Evolutionary conservation across 2,888 invertebrate species (phyloP).

Genomic region (Nomada goodeniana): DNA sequence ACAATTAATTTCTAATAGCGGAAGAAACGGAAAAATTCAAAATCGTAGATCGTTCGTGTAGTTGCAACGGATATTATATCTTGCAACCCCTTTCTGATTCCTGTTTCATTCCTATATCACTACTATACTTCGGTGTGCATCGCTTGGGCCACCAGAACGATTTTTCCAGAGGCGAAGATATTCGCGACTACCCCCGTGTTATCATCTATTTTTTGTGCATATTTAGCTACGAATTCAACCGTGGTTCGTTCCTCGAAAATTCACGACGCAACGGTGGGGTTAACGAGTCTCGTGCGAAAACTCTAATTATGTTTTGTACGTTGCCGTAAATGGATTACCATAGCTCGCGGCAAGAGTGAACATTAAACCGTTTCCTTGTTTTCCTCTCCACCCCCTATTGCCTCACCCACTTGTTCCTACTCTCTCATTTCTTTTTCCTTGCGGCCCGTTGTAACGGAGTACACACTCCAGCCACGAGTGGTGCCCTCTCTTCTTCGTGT

Average conservation of each 20-base stretch:
- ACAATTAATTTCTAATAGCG: no score
- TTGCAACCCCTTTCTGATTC: no score
- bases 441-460: constrained; percentile 60
- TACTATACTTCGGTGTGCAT: not conserved
- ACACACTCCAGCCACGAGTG: constrained; percentile 53
- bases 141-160: not conserved
- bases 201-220: not conserved
- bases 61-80: no score
- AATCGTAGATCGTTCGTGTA: no score
- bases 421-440: constrained; percentile 12
- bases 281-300: constrained; percentile 48
- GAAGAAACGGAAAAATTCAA: no score
- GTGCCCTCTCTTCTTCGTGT: constrained; percentile 46
- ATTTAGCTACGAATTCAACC: not conserved
- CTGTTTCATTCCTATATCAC: not conserved
- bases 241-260: constrained; percentile 23
- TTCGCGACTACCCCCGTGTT: not conserved
- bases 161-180: not conserved
- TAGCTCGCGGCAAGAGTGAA: constrained; percentile 34
- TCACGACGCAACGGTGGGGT: not conserved
- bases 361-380: constrained; percentile 53
- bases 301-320: constrained; percentile 45
- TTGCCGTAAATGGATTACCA: constrained; percentile 51
- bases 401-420: not conserved
- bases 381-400: constrained; percentile 1